Percentiles rank a stretch among this genome's conserved stretches.
phyloP scores from a whole-genome alignment of 2,888 invertebrate genomes.

The Andrena flavipes region DNA sequence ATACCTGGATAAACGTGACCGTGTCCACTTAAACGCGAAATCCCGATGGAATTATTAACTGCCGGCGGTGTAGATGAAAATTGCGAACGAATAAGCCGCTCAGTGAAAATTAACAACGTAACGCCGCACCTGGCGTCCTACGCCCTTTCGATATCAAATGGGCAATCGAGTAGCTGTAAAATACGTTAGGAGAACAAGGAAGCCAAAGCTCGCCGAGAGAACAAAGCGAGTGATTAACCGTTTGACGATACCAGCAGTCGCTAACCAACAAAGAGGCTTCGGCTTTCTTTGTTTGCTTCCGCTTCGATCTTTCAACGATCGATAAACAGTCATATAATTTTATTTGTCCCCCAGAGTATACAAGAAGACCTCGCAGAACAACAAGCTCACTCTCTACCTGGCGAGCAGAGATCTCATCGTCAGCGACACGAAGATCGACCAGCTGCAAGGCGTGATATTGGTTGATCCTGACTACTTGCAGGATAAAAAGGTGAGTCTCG shows the following conservation, averaged over 20 bases:
- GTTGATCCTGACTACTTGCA: constrained; percentile 95
- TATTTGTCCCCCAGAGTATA: constrained; percentile 88
- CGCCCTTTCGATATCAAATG: neutral
- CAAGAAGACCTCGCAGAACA: constrained; percentile 95
- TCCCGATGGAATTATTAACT: constrained; percentile 28
- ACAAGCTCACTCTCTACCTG: constrained; percentile 93
- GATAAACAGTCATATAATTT: neutral
- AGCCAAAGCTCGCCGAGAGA: neutral
- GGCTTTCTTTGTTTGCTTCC: too few species aligned
- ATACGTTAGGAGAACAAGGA: neutral
- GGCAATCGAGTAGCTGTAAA: neutral
- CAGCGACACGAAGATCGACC: constrained; percentile 90
- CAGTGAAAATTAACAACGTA: constrained; percentile 22
- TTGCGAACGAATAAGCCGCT: constrained; percentile 24
- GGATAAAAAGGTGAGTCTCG: constrained; percentile 89
- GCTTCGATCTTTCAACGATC: neutral
- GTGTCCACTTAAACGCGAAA: neutral
- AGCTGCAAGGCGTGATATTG: constrained; percentile 95
- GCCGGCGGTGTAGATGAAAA: neutral
- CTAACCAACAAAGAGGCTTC: neutral
- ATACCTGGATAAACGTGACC: neutral
- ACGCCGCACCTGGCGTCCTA: neutral
- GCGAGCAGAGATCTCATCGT: constrained; percentile 93
- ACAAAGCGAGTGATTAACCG: neutral
- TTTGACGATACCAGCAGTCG: neutral